Evolutionary conservation across 2,113 vertebrate species (phyloP).

Genomic region (Uria aalge): DNA sequence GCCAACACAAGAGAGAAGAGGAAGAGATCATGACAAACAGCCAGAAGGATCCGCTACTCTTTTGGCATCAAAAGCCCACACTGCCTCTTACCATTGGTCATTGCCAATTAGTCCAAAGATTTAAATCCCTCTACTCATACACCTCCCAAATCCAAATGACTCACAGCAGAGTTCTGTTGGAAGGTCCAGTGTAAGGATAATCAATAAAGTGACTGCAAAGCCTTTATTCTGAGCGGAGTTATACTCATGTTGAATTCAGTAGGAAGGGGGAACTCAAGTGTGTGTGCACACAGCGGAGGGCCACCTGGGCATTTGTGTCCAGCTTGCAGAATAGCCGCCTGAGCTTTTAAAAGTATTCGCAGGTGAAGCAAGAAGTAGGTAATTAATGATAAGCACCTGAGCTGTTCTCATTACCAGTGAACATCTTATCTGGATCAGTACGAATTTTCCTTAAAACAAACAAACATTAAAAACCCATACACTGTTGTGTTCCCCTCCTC

Average conservation of each 20-base stretch:
- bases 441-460: background rate
- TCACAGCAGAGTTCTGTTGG: background rate
- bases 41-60: background rate
- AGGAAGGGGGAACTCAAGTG: background rate
- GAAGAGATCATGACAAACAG: background rate
- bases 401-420: background rate
- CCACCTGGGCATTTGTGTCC: background rate
- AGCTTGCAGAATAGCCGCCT: background rate
- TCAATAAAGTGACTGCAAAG: background rate
- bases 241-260: background rate
- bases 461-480: background rate
- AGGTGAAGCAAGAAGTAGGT: background rate
- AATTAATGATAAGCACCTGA: background rate
- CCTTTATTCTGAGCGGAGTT: background rate
- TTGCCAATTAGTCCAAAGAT: background rate
- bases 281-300: background rate
- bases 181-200: background rate
- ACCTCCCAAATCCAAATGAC: background rate
- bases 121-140: background rate
- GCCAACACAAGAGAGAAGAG: background rate
- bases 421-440: background rate
- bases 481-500: background rate
- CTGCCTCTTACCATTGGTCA: background rate
- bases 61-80: background rate
- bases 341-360: background rate